phyloP scores from a whole-genome alignment of 2,113 vertebrate genomes.

The Hydrolagus affinis region DNA sequence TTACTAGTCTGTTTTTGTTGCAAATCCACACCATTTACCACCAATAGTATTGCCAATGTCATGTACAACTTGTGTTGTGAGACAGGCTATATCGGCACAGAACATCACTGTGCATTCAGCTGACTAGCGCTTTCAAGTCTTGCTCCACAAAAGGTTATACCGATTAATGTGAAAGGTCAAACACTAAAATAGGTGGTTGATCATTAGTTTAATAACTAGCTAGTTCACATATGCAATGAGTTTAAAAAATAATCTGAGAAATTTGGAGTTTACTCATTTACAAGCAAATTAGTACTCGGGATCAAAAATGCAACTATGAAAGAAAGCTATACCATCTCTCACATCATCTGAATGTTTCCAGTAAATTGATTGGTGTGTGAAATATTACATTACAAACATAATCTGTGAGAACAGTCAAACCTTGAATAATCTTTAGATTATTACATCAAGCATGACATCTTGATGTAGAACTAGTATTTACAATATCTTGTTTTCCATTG shows the following conservation, averaged over 20 bases:
- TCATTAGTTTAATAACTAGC: not conserved
- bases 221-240: not conserved
- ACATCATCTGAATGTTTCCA: not conserved
- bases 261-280: not conserved
- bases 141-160: not conserved
- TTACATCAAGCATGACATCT: not conserved
- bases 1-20: not conserved
- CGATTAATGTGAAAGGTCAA: not conserved
- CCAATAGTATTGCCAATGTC: not conserved
- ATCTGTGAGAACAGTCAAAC: not conserved
- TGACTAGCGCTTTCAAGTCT: not conserved
- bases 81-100: not conserved
- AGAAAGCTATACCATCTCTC: not conserved
- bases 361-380: conserved; percentile 2
- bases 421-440: conserved; percentile 10
- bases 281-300: too few species aligned
- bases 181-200: not conserved
- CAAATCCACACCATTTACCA: not conserved
- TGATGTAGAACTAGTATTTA: not conserved
- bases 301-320: not conserved
- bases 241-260: not conserved
- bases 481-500: conserved; percentile 5
- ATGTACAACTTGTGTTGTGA: not conserved
- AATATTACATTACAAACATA: not conserved
- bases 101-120: not conserved